A percentile compares a stretch with the other conserved stretches of the same genome.
phyloP scores from a whole-genome alignment of 2,888 invertebrate genomes.

The Geophilus truncorum region DNA sequence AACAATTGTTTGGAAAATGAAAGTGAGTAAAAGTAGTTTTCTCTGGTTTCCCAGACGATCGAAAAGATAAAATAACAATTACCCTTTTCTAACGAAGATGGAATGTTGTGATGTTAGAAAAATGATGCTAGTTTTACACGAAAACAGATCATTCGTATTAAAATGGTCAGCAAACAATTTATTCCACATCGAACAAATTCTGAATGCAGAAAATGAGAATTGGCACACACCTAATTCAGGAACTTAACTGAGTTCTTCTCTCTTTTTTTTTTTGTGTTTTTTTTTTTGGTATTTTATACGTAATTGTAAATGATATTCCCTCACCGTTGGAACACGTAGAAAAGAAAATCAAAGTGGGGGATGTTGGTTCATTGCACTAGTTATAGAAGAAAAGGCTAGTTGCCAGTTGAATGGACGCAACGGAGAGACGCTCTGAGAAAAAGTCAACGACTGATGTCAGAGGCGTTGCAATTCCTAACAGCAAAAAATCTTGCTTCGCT shows the following conservation, averaged over 20 bases:
- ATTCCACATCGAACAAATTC: no score
- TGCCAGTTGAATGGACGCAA: slow-evolving; percentile 10
- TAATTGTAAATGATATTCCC: neutral
- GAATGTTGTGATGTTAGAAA: neutral
- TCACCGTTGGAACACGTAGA: neutral
- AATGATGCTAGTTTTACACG: neutral
- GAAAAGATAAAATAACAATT: neutral
- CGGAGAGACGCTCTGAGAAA: slow-evolving; percentile 5
- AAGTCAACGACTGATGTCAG: neutral
- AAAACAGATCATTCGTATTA: no score
- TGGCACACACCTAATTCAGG: slow-evolving; percentile 9
- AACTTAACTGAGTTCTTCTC: neutral
- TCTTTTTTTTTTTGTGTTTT: neutral
- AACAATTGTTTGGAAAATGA: neutral
- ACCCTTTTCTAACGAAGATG: neutral
- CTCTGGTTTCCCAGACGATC: neutral
- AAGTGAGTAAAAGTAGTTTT: neutral
- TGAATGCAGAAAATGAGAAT: neutral
- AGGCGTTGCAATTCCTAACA: neutral
- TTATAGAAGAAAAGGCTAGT: slow-evolving; percentile 7
- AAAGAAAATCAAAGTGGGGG: neutral
- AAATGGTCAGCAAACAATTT: no score
- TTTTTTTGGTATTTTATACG: neutral
- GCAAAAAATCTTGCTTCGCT: no score
- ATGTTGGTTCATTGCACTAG: slow-evolving; percentile 1